These are phyloP conservation scores for Pampusana beccarii DNA, from an alignment of 2,113 vertebrate genomes.

Conservation along the genomic window DNA sequence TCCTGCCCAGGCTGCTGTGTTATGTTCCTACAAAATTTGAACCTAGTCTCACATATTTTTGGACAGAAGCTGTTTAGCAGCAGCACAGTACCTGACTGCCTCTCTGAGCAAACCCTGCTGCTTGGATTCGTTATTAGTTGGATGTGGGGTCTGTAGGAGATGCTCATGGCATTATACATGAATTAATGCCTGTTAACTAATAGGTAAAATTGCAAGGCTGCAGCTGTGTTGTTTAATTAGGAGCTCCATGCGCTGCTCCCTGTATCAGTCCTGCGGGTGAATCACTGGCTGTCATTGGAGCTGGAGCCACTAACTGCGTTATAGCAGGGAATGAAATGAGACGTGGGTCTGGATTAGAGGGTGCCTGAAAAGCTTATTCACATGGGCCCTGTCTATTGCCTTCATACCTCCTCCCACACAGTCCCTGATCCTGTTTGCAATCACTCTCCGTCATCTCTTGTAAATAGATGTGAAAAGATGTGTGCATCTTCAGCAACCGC, in stretches of 20 bases:
- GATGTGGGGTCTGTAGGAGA: background rate
- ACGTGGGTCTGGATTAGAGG: background rate
- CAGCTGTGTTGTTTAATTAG: background rate
- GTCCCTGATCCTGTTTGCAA: background rate
- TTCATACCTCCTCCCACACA: background rate
- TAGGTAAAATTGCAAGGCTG: background rate
- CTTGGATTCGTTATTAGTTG: background rate
- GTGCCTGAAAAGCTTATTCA: slow-evolving; percentile 30
- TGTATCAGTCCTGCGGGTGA: background rate
- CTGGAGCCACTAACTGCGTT: background rate
- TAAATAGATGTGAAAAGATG: background rate
- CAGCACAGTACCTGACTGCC: background rate
- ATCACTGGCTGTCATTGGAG: slow-evolving; percentile 8
- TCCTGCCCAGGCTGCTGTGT: background rate
- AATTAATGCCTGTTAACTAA: background rate
- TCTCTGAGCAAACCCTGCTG: background rate
- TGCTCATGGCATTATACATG: background rate
- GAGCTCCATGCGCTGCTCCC: background rate
- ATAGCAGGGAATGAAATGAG: background rate
- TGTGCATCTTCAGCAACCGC: background rate
- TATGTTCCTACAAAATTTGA: background rate
- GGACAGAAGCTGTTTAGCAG: background rate
- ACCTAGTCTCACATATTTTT: background rate
- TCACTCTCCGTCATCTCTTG: background rate
- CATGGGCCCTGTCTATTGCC: background rate